These are phyloP conservation scores for Erythrocebus patas DNA, from an alignment of 2,113 vertebrate genomes.

Conservation along the genomic window DNA sequence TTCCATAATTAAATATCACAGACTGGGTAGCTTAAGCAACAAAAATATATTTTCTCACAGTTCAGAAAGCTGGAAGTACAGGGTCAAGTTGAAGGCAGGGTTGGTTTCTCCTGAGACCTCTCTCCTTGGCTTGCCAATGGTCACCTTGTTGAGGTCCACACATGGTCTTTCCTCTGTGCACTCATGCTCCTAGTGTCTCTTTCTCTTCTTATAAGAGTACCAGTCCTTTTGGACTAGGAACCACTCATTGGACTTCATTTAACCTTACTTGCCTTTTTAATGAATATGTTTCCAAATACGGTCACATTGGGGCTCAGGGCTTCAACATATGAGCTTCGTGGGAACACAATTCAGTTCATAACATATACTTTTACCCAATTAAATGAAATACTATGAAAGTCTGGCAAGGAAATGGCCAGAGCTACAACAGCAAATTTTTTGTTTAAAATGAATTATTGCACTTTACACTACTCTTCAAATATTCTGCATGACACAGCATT, in stretches of 20 bases:
- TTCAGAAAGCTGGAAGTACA: background rate
- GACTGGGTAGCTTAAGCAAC: background rate
- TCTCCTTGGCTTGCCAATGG: background rate
- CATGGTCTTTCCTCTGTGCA: background rate
- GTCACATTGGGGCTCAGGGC: background rate
- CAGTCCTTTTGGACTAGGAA: background rate
- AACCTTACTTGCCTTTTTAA: background rate
- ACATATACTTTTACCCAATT: background rate
- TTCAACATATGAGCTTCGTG: background rate
- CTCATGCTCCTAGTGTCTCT: background rate
- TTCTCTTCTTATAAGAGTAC: background rate
- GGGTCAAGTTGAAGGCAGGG: background rate
- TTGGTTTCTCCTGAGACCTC: background rate
- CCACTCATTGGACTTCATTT: background rate
- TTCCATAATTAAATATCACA: background rate
- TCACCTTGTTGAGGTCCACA: background rate
- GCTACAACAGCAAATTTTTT: background rate
- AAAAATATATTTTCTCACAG: background rate
- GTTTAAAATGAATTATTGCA: slow-evolving; percentile 18
- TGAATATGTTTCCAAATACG: background rate
- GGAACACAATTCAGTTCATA: background rate
- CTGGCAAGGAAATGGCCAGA: slow-evolving; percentile 14
- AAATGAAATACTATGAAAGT: background rate
- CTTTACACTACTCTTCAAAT: background rate
- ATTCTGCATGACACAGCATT: slow-evolving; percentile 11